Conservation (phyloP, 2,797 vertebrate genomes). For the Peromyscus attwateri region DNA sequence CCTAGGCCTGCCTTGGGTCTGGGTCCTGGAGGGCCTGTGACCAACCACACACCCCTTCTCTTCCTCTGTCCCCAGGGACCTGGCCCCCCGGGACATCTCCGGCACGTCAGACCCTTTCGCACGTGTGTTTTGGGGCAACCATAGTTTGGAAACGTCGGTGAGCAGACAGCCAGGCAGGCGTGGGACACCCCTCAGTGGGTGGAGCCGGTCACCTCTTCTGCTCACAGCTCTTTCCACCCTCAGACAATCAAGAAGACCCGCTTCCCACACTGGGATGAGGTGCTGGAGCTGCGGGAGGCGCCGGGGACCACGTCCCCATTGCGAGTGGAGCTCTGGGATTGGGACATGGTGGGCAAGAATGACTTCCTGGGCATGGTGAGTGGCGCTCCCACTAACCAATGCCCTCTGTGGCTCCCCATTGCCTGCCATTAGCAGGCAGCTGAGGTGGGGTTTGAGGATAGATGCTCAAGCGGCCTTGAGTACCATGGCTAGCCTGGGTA, state of each 20-base stretch:
- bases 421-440: not conserved
- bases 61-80: slow-evolving; percentile 88
- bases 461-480: not conserved
- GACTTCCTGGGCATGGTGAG: slow-evolving; percentile 95
- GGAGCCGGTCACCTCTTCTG: too few relatives aligned
- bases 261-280: slow-evolving; percentile 95
- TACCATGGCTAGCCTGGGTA: not conserved
- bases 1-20: not conserved
- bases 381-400: accelerated
- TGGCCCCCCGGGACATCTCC: slow-evolving; percentile 93
- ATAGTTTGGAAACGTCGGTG: slow-evolving; percentile 93
- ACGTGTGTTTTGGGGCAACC: slow-evolving; percentile 93
- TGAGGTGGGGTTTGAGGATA: not conserved
- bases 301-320: slow-evolving; percentile 86
- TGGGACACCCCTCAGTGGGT: not conserved
- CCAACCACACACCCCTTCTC: not conserved
- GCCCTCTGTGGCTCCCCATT: not conserved
- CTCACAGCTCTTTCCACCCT: not conserved
- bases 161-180: slow-evolving; percentile 79
- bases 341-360: slow-evolving; percentile 98
- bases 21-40: not conserved
- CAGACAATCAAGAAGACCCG: slow-evolving; percentile 96
- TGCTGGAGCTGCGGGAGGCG: slow-evolving; percentile 90
- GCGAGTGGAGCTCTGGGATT: slow-evolving; percentile 95
- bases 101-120: slow-evolving; percentile 96